Base-by-base conservation (phyloP, 1,140 invertebrate species). In the Drosophila ambigua region DNA sequence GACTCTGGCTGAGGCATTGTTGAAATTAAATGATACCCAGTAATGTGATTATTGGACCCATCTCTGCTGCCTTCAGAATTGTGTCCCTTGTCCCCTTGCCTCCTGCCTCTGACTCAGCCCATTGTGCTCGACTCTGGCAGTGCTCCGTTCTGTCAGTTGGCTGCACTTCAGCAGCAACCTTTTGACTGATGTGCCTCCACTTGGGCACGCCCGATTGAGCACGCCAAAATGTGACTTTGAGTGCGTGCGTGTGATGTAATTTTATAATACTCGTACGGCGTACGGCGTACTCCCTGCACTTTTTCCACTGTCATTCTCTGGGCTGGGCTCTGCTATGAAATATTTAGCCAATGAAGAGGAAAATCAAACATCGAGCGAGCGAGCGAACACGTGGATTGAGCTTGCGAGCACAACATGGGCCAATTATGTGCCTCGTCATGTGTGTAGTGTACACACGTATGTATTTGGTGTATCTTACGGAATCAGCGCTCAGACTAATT, bases 401-500 rank as follows among this genome's bases (percentile, higher is more conserved):
- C 57, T 35, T 35, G 35, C 11, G 11, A 39, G 11, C 23, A 49
- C 39, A 52, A 53, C 69, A 71, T 79, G 79, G 52, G 62, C 74
- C 82, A 85, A 85, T 85, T 87, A 85, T 65, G 63, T 87, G 82
- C 74, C 63, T 41, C 58, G 81, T 85, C 81, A 87, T 77, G 82
- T 63, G 68, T 55, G 51, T 77, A n/a, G 81, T 63, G 61, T 54
- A 58, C 7, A 20, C 2, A 20, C 20, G 26, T 77, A 16, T 76
- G 35, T 59, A 44, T 43, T 53, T 52, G 46, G 31, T 46, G 54
- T 54, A 63, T 75, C 74, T 69, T 67, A 67, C 72, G 78, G 77
- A 85, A 87, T 87, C 78, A 68, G 54, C 49, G 71, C 65, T 55
- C 52, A 39, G 46, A 78, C 82, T 87, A 85, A 85, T 85, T 85